Conservation (phyloP, 53 echinoderm and acorn worm species). For the Temnopleurus reevesii region DNA sequence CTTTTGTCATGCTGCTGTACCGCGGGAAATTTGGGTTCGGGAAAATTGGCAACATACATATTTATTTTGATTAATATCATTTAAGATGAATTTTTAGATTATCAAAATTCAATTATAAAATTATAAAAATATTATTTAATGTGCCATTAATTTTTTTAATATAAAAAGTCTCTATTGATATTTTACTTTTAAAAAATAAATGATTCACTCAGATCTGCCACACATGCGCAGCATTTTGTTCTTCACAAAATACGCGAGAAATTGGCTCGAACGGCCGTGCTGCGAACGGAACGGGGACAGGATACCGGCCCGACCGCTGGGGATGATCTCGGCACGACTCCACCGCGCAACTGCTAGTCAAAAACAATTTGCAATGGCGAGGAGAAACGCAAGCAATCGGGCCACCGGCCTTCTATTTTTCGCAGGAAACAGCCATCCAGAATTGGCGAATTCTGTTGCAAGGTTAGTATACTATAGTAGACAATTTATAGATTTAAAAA, state of each 20-base stretch:
- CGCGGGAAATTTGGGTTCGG: not conserved
- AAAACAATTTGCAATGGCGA: constrained; percentile 16
- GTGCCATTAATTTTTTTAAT: not conserved
- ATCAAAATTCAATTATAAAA: too few species aligned
- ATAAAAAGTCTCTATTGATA: not conserved
- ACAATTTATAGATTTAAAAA: too few species aligned
- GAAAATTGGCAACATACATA: not conserved
- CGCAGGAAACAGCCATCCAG: constrained; percentile 89
- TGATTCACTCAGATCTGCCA: not conserved
- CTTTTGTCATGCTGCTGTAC: too few species aligned
- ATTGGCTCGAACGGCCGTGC: not conserved
- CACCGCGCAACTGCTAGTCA: not conserved
- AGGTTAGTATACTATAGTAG: constrained; percentile 60
- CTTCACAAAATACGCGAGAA: not conserved
- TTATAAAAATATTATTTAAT: not conserved
- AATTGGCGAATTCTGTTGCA: constrained; percentile 76
- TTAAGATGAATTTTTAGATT: not conserved
- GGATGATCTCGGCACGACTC: not conserved
- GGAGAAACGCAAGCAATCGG: constrained; percentile 29
- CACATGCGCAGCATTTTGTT: not conserved
- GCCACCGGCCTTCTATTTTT: constrained; percentile 77
- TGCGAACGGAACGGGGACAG: too few species aligned
- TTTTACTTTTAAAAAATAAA: not conserved
- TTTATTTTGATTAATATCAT: not conserved
- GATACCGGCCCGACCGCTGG: too few species aligned